Conservation (phyloP, 2,888 invertebrate species). For the Amorpha juglandis region DNA sequence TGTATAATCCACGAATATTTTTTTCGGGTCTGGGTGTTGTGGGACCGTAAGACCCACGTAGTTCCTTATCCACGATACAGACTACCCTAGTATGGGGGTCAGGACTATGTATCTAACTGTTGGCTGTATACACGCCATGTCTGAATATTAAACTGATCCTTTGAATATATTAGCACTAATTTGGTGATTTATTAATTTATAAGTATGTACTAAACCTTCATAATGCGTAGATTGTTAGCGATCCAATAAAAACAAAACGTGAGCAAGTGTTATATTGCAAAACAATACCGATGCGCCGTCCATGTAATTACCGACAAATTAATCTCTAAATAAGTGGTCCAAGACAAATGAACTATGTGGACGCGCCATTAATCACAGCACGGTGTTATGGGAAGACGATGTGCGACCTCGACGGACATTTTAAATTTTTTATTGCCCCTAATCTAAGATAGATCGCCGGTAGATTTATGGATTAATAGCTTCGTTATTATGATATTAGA, state of each 20-base stretch:
- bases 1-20: no score
- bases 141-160: no score
- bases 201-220: no score
- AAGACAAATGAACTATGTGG: constrained; percentile 69
- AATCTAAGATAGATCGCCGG: constrained; percentile 15
- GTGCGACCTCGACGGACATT: constrained; percentile 48
- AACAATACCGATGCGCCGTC: constrained; percentile 40
- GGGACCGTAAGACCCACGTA: no score
- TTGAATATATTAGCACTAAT: no score
- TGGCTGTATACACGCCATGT: no score
- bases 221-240: not conserved
- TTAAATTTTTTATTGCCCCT: constrained; percentile 30
- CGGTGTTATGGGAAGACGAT: constrained; percentile 34
- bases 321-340: constrained; percentile 60
- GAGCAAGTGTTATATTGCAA: constrained; percentile 19
- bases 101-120: no score
- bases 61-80: no score
- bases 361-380: constrained; percentile 63
- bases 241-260: not conserved
- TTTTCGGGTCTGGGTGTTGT: no score
- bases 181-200: no score
- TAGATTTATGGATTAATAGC: constrained; percentile 19
- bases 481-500: constrained; percentile 13
- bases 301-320: constrained; percentile 66
- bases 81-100: no score